These are phyloP conservation scores for Synaphobranchus kaupii DNA, from an alignment of 2,797 vertebrate genomes.

Conservation along the genomic window DNA sequence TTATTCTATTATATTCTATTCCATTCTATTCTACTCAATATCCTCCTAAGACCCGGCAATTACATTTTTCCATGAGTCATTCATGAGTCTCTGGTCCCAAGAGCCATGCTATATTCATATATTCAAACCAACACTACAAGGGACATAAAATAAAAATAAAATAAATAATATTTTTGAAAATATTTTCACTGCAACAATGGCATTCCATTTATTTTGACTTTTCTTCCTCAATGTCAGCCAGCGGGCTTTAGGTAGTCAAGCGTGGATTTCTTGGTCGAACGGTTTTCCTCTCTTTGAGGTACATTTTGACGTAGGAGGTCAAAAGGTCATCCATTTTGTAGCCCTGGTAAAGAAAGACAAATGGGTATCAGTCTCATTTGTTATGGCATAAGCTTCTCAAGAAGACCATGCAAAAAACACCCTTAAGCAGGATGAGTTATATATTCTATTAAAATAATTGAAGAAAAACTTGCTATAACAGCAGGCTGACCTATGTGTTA, in stretches of 20 bases:
- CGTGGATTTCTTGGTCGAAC: constrained; percentile 65
- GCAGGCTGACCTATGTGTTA: background rate
- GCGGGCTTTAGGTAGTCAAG: constrained; percentile 48
- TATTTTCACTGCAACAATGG: background rate
- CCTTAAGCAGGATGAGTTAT: background rate
- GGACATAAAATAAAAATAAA: too few relatives aligned
- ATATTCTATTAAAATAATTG: background rate
- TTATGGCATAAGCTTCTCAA: background rate
- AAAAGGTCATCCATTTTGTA: constrained; percentile 98
- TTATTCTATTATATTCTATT: too few relatives aligned
- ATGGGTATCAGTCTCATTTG: background rate
- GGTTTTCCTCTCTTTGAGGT: constrained; percentile 68
- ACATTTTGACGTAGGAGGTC: constrained; percentile 86
- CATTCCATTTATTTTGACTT: background rate
- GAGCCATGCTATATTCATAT: background rate
- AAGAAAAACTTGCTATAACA: background rate
- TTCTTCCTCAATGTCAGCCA: background rate
- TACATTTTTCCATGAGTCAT: constrained; percentile 10
- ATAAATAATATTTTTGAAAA: constrained; percentile 3
- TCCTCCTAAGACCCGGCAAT: background rate
- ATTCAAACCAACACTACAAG: background rate
- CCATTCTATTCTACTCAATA: too few relatives aligned
- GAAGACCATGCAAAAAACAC: background rate
- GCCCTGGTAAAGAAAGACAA: constrained; percentile 71
- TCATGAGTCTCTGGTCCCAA: background rate